Base-by-base conservation (phyloP, 2,797 vertebrate genomes). In the Karalla daura region DNA sequence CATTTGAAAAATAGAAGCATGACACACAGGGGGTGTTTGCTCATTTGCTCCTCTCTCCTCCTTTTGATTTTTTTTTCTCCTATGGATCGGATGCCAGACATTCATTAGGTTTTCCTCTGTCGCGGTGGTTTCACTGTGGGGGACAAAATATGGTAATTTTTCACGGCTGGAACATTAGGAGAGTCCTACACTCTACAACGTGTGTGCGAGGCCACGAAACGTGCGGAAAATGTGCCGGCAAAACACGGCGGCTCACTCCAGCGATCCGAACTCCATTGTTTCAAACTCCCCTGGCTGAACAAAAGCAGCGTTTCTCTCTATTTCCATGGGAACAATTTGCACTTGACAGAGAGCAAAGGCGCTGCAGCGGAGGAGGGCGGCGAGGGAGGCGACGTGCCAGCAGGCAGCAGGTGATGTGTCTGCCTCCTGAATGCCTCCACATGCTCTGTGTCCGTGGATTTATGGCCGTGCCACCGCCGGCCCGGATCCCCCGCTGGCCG, bases 381-480 rank as follows among this genome's bases (percentile, higher is more conserved):
- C 35, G 41, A 81, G 80, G 68, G 81, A 84, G 74, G 65, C 41
- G n/a, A 78, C 37, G 50, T 81, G 86, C 76, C 71, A 75, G 84
- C 80, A 76, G 88, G 87, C 86, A 84, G 86, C 89, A 89, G 91
- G 89, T 88, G 87, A 89, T 86, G 70, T 83, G 86, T 90, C 81
- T 82, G 85, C 82, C 75, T 81, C 84, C 79, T 80, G 86, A 90
- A 89, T 85, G 86, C 80, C 88, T 92, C 91, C 85, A 85, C 91
- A 92, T 91, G 89, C 88, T 87, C 83, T 67, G 74, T 73, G 90
- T 87, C 86, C 71, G 41, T 90, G 85, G 90, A 93, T 92, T 93
- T 92, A 93, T 92, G 83, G 81, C 80, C 63, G 47, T 91, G 87
- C 85, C 87, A 85, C 74, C 61, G 52, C 62, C 63, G 58, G 81